Percentiles rank a stretch among this genome's conserved stretches.
Evolutionary conservation across 2,797 vertebrate species (phyloP).

Genomic region (Anguilla pacifica): DNA sequence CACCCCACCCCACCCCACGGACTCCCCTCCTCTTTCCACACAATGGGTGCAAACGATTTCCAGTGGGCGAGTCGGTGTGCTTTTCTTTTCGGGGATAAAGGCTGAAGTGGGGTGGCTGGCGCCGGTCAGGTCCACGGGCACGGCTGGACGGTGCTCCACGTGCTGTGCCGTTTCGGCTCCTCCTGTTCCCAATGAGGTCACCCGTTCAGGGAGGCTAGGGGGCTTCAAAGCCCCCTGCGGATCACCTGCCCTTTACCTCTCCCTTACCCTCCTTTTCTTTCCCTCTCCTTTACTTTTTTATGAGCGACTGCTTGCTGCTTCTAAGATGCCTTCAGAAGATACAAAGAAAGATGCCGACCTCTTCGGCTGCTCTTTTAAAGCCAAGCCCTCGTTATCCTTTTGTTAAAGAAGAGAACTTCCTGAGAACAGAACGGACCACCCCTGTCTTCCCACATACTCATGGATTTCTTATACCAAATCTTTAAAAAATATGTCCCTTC

Average conservation of each 20-base stretch:
- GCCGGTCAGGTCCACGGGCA: slow-evolving; percentile 28
- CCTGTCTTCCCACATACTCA: neutral
- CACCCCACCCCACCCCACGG: neutral
- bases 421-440: neutral
- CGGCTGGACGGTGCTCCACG: slow-evolving; percentile 56
- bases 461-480: neutral
- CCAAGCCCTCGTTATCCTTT: slow-evolving; percentile 38
- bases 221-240: slow-evolving; percentile 76
- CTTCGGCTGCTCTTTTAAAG: slow-evolving; percentile 24
- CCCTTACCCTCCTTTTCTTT: slow-evolving; percentile 43
- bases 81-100: slow-evolving; percentile 71
- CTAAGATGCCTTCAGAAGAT: slow-evolving; percentile 44
- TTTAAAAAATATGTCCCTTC: neutral
- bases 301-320: slow-evolving; percentile 50
- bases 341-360: slow-evolving; percentile 46
- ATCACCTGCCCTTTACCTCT: slow-evolving; percentile 71
- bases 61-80: slow-evolving; percentile 51
- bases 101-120: slow-evolving; percentile 64
- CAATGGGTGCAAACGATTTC: slow-evolving; percentile 66
- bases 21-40: slow-evolving; percentile 38
- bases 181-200: slow-evolving; percentile 78
- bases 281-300: slow-evolving; percentile 61
- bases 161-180: slow-evolving; percentile 44
- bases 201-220: slow-evolving; percentile 64
- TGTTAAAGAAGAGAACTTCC: neutral